Evolutionary conservation across 1,140 invertebrate species (phyloP), one percentile per base, ranked within the genome.

Genomic region (Cardiocondyla obscurior): DNA sequence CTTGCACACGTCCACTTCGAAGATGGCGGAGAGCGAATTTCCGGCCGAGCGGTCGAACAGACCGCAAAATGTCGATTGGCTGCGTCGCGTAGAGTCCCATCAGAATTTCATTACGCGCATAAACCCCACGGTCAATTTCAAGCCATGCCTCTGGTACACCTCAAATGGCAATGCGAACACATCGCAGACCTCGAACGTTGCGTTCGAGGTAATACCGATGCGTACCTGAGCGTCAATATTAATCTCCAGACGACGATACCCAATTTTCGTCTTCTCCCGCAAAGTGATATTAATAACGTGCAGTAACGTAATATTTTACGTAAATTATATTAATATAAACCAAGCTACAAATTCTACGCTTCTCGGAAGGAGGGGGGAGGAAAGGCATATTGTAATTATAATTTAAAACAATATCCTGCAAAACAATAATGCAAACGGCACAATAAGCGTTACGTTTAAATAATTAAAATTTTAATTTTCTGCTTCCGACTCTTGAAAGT

Each of bases 11-110:
- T 51, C 62, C 72, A 42, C 22, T 19, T 58, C 64, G 49, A 70
- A 51, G 77, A 51, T 62, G 46, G 30, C 73, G 67, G 46, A 81
- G 73, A 81, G 65, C 58, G 74, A 88, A 88, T 88, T 87, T 88
- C 85, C 85, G 85, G 57, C 46, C 58, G 69, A 69, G 49, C 58
- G 65, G 55, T 51, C 82, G 69, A 42, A 39, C 42, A 55, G 51
- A 88, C 85, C 86, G 76, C 86, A 87, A 86, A 88, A 87, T 87
- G 84, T 85, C 84, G 85, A 87, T 87, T 85, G 84, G 57, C 49
- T 84, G 30, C 82, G 86, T 84, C 85, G 65, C 82, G 81, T 81
- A 82, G 83, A 79, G 58, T 85, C 51, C 73, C 57, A 85, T 88
- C 74, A 85, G 86, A 85, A 88, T 88, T 88, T 83, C 86, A 88